A percentile compares a stretch with the other conserved stretches of the same genome.
Conservation (phyloP, 2,797 vertebrate species). For the Rhinogobio ventralis region DNA sequence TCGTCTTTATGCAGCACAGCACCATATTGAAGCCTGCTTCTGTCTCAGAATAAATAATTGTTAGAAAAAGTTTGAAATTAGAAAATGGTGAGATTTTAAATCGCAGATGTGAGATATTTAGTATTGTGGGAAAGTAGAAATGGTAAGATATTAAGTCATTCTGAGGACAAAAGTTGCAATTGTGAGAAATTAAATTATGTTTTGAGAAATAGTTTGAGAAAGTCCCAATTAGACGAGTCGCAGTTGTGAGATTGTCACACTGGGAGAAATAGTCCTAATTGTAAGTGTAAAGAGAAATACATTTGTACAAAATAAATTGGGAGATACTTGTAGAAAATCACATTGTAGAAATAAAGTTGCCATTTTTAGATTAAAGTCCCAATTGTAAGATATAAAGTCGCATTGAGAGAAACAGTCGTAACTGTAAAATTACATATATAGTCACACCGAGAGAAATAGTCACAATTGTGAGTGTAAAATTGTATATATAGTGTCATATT, state of each 20-base stretch:
- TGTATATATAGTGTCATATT: neutral
- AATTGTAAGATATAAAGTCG: neutral
- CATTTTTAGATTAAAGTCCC: neutral
- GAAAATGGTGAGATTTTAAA: neutral
- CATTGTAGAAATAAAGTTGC: neutral
- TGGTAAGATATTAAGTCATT: neutral
- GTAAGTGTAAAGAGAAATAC: neutral
- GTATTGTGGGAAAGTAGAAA: neutral
- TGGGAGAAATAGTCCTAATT: neutral
- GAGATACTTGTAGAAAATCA: neutral
- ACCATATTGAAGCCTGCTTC: neutral
- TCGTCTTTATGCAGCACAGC: neutral
- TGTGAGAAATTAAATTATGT: neutral
- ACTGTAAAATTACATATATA: neutral
- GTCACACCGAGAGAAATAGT: neutral
- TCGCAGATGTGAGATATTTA: neutral
- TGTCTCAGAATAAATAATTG: too few relatives aligned
- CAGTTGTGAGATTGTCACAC: neutral
- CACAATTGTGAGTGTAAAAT: neutral
- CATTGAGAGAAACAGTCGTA: neutral
- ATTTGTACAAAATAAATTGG: neutral
- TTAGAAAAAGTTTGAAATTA: neutral
- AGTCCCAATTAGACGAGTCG: too few relatives aligned
- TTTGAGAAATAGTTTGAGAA: neutral
- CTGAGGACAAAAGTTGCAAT: neutral